phyloP scores from a whole-genome alignment of 2,797 vertebrate species.

The Myotis planiceps region DNA sequence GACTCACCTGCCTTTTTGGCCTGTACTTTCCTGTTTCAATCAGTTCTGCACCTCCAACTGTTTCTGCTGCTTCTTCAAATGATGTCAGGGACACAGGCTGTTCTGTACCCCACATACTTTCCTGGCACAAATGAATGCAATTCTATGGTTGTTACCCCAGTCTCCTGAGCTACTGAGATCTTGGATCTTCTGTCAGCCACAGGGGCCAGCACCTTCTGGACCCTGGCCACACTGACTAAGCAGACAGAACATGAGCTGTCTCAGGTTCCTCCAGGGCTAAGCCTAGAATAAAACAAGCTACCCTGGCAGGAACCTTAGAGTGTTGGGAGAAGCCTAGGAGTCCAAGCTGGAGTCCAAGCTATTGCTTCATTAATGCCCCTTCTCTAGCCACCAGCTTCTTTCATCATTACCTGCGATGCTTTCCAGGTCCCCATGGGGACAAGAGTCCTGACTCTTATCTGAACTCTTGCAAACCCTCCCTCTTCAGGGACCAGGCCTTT shows the following conservation, averaged over 20 bases:
- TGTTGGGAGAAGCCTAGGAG: neutral
- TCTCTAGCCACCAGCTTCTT: neutral
- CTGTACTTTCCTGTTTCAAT: constrained; percentile 11
- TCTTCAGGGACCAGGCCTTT: neutral
- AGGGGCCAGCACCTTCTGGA: neutral
- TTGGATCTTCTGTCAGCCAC: neutral
- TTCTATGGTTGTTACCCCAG: neutral
- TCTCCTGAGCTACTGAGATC: neutral
- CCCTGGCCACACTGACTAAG: neutral
- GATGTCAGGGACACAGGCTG: neutral
- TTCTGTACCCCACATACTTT: neutral
- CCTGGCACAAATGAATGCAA: neutral
- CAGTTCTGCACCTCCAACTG: neutral
- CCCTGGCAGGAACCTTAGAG: neutral
- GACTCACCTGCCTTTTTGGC: constrained; percentile 58
- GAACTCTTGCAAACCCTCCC: neutral
- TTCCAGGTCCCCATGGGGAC: neutral
- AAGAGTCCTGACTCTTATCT: neutral
- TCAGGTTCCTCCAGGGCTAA: neutral
- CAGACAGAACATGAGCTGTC: neutral
- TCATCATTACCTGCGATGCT: neutral
- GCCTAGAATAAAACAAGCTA: neutral
- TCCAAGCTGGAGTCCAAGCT: neutral
- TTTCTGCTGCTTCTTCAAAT: constrained; percentile 17
- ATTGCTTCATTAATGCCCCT: neutral